Base-by-base conservation (phyloP, 1,140 invertebrate genomes). In the Euwallacea similis region DNA sequence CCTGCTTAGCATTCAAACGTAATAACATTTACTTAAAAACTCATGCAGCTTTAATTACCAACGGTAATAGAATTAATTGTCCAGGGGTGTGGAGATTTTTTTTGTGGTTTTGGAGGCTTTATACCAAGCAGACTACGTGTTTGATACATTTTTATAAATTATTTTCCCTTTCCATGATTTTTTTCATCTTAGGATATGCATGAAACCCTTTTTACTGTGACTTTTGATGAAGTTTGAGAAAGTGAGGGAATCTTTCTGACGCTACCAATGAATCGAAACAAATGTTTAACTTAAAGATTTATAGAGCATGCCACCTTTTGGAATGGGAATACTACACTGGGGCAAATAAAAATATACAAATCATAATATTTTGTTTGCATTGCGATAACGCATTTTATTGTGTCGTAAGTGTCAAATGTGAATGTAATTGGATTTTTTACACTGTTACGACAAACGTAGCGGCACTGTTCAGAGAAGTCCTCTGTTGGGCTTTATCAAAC, bases 261-360 rank as follows among this genome's bases (percentile, higher is more conserved):
- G 55, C 62, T 43, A 16, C 62, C 62, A 21, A 46, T 64, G 62
- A 64, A 64, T 42, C 7, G 44, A 64, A 7, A 55, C 43, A 56
- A 56, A 66, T 58, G 42, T 66, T 66, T 66, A 66, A 58, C 42
- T 13, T n/a, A 66, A 16, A 66, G n/a, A 66, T 66, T 66, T 66
- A 66, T 66, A 43, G 42, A 7, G 42, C 42, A 65, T 58, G 65
- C 65, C 65, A 66, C 65, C 55, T 66, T 43, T 66, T 56, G 42
- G 62, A 64, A 64, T 64, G 21, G 41, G 59, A 41, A 33, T 15
- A 6, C 9, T 41, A 46, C 7, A 56, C 55, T n/a, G 42, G 47
- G n/a, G 42, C 65, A 66, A 66, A 66, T 66, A 56, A 58, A 66
- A 66, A 66, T 56, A 56, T 66, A 66, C 65, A 66, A 66, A 66